Evolutionary conservation across 1,140 invertebrate genomes (phyloP).

Genomic region (Aporrectodea caliginosa): DNA sequence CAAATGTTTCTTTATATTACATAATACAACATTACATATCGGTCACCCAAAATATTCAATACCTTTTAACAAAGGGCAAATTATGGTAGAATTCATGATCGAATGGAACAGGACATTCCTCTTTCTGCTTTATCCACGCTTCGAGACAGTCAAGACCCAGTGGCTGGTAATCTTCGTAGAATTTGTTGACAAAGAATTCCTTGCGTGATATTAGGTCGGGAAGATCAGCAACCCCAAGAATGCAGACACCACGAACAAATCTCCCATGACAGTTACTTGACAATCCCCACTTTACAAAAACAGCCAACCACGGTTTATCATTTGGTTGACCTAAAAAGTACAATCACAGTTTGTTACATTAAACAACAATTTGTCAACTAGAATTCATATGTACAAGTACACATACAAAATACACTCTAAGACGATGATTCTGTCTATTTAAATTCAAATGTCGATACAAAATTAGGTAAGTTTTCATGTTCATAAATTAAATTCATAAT

Average conservation of each 20-base stretch:
- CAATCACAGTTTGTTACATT: too few species aligned
- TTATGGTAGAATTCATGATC: conserved; percentile 38
- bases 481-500: too few species aligned
- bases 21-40: too few species aligned
- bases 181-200: conserved; percentile 51
- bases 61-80: conserved; percentile 34
- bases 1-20: too few species aligned
- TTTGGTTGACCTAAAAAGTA: conserved; percentile 42
- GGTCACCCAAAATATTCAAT: too few species aligned
- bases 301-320: conserved; percentile 42
- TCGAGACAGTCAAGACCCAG: conserved; percentile 47
- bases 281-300: conserved; percentile 39
- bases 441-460: too few species aligned
- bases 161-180: conserved; percentile 44
- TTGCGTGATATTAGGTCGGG: conserved; percentile 36
- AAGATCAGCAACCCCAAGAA: conserved; percentile 47
- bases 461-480: too few species aligned
- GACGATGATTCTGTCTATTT: too few species aligned
- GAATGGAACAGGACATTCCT: conserved; percentile 28
- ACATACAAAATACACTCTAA: too few species aligned
- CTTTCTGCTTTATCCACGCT: conserved; percentile 41
- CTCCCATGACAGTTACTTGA: conserved; percentile 39
- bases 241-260: conserved; percentile 42
- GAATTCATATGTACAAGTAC: too few species aligned
- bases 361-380: too few species aligned